Conservation (phyloP, 2,888 invertebrate species). For the Stenchaetothrips biformis region DNA sequence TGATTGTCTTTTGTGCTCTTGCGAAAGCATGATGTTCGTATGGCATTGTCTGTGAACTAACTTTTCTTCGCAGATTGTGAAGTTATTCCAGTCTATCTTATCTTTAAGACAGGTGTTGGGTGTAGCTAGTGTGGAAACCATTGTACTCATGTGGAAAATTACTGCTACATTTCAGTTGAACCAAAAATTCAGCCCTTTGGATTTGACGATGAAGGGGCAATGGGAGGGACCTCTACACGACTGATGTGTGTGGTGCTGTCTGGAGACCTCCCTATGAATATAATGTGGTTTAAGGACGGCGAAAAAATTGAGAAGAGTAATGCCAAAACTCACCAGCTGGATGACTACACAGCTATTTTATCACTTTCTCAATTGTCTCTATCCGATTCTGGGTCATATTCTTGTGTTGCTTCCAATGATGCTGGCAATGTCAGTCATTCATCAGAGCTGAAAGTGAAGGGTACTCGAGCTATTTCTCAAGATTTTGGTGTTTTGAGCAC, state of each 20-base stretch:
- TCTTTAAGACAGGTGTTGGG: not conserved
- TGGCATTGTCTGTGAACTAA: not conserved
- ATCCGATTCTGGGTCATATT: constrained; percentile 52
- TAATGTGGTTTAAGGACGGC: constrained; percentile 43
- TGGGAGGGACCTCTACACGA: constrained; percentile 42
- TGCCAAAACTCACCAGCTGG: constrained; percentile 39
- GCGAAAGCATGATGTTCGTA: not conserved
- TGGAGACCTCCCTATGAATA: constrained; percentile 42
- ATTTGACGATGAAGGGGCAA: constrained; percentile 39
- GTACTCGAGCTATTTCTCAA: constrained; percentile 42
- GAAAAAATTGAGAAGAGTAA: constrained; percentile 35
- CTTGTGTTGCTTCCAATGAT: constrained; percentile 54
- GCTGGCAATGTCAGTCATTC: constrained; percentile 53
- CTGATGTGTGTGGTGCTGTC: constrained; percentile 42
- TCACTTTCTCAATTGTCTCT: constrained; percentile 48
- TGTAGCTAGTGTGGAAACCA: constrained; percentile 29
- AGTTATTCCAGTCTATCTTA: not conserved
- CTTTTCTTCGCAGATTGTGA: not conserved
- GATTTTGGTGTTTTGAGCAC: not conserved
- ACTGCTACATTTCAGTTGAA: constrained; percentile 39
- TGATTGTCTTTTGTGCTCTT: not conserved
- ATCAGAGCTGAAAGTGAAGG: constrained; percentile 55
- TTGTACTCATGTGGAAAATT: not conserved
- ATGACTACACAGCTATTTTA: constrained; percentile 50
- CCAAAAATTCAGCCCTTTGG: constrained; percentile 43